These are phyloP conservation scores for Podilymbus podiceps DNA, from an alignment of 2,113 vertebrate species.

Conservation along the genomic window DNA sequence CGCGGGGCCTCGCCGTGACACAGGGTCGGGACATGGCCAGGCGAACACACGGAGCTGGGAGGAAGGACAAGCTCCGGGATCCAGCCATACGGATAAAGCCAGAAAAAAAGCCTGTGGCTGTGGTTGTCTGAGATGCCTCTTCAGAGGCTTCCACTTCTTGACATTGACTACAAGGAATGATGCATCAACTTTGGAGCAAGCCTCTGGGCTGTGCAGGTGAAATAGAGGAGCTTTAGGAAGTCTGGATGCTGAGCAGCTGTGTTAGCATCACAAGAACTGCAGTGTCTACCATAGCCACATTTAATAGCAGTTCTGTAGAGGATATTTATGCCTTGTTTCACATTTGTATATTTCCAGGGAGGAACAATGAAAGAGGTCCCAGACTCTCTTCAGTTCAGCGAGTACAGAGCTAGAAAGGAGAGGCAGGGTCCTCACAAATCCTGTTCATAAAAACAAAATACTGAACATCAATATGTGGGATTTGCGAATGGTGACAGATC, in stretches of 20 bases:
- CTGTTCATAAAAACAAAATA: neutral
- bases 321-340: neutral
- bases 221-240: neutral
- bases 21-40: neutral
- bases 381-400: neutral
- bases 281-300: neutral
- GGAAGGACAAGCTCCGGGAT: neutral
- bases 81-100: neutral
- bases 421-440: neutral
- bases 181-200: neutral
- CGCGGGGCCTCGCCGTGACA: rapidly evolving
- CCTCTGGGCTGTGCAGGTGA: neutral
- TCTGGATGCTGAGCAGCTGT: neutral
- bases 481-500: neutral
- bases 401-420: neutral
- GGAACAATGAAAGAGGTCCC: neutral
- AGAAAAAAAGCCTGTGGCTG: neutral
- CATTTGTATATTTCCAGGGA: neutral
- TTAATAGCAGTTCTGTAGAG: neutral
- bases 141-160: neutral
- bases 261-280: neutral
- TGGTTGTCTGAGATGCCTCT: neutral
- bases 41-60: neutral
- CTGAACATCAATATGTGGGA: neutral
- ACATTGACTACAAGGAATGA: rapidly evolving